Evolutionary conservation across 2,113 vertebrate genomes (phyloP), one percentile per base, ranked within the genome.

Genomic region (Pomatorhinus ruficollis): DNA sequence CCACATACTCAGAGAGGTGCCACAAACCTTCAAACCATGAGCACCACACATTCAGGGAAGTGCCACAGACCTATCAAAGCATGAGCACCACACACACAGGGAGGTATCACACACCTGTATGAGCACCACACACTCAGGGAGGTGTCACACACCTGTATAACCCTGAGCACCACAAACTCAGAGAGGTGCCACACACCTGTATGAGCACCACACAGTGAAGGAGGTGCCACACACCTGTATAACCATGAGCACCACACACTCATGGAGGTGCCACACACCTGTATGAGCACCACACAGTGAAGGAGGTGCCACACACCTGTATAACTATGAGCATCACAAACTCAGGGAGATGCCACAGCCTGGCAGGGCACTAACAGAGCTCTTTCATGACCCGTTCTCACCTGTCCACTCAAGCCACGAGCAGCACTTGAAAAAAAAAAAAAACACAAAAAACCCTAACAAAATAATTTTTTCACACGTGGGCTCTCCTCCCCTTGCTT

Each of bases 401-500:
- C 72, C 53, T 4, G 2, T 9, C 44, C 52, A 17, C 52, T 7
- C 5, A 3, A 1, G 5, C 79, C 40, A 3, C 0, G 10, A 28
- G 28, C 17, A 0, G 3, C 4, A 7, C 5, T 13, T 13, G 11
- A 20, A 4, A 5, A 4, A 11, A 16, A 16, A n/a, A 33, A 31
- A 15, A 42, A 42, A 42, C 11, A 42, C 11, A 42, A 44, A 44
- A 10, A 57, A n/a, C 12, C 39, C 21, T 0, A 1, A 1, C 2
- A 9, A 18, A 49, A 4, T 0, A 9, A 3, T 11, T 10, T 64
- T 60, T 16, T 8, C 33, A 2, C 20, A 0, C 0, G 0, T 0
- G 1, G 3, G 0, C 22, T 22, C n/a, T 13, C 33, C 45, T 56
- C 76, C 61, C 30, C 0, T 22, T 7, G 30, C 6, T 7, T 1